Evolutionary conservation across 2,888 invertebrate genomes (phyloP).

Genomic region (Syrphus vitripennis): DNA sequence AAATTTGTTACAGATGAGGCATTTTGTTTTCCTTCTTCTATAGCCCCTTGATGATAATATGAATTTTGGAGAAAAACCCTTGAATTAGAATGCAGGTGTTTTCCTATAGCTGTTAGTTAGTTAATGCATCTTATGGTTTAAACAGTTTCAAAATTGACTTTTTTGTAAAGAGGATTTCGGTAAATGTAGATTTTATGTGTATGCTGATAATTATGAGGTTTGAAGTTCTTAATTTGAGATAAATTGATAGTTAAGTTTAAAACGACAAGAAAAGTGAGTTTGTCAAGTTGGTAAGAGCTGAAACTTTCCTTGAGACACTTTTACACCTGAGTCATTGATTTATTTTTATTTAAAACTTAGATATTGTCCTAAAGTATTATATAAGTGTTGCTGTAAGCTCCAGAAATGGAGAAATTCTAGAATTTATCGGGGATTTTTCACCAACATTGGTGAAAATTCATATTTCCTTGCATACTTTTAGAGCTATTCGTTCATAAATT

Average conservation of each 20-base stretch:
- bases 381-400: too few species aligned
- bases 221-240: background rate
- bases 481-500: too few species aligned
- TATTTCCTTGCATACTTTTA: too few species aligned
- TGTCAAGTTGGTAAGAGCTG: background rate
- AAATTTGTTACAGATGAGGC: background rate
- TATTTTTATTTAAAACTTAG: too few species aligned
- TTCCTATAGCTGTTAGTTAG: background rate
- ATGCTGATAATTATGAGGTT: background rate
- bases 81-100: background rate
- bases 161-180: background rate
- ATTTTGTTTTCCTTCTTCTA: background rate
- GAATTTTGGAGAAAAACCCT: background rate
- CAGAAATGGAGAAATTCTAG: too few species aligned
- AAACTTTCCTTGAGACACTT: background rate
- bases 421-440: too few species aligned
- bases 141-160: background rate
- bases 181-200: background rate
- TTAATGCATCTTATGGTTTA: background rate
- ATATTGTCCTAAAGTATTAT: too few species aligned
- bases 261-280: background rate
- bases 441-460: too few species aligned
- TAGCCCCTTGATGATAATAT: background rate
- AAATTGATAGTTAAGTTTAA: background rate
- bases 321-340: too few species aligned